These are phyloP conservation scores for honey bee (Apis mellifera) DNA, from an alignment of 1,140 invertebrate species.

Conservation along the genomic window DNA sequence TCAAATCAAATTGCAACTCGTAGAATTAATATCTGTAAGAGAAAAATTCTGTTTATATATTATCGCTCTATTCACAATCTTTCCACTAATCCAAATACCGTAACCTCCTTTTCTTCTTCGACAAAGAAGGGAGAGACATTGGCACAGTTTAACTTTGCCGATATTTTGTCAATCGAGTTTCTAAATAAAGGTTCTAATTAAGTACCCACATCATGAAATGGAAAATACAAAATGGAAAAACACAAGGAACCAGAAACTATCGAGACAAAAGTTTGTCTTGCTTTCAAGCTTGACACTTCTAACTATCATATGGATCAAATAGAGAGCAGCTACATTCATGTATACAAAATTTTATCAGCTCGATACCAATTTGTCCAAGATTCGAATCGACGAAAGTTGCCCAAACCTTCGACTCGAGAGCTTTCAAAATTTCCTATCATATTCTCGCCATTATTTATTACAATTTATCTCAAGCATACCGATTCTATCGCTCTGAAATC, in stretches of 20 bases:
- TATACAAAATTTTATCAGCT: background rate
- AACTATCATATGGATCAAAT: background rate
- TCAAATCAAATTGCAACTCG: no score
- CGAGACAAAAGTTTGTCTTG: conserved; percentile 28
- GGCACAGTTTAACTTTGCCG: conserved; percentile 4
- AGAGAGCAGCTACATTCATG: background rate
- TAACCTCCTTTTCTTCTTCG: background rate
- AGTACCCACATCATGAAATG: conserved; percentile 10
- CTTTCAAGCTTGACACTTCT: conserved; percentile 17
- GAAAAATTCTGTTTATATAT: no score
- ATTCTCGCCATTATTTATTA: no score
- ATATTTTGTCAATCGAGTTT: background rate
- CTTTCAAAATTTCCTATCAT: no score
- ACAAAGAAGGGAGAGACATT: background rate
- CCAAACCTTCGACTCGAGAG: no score
- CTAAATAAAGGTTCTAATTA: conserved; percentile 9
- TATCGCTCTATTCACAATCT: background rate
- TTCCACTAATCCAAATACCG: background rate
- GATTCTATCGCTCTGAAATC: background rate
- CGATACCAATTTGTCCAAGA: conserved; percentile 6
- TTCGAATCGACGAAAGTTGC: background rate
- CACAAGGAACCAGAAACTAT: conserved; percentile 2
- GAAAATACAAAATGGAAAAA: no score
- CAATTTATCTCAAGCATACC: background rate
- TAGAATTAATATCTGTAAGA: no score